Evolutionary conservation across 2,888 invertebrate species (phyloP), one percentile per base, ranked within the genome.

Genomic region (Ischnura elegans): DNA sequence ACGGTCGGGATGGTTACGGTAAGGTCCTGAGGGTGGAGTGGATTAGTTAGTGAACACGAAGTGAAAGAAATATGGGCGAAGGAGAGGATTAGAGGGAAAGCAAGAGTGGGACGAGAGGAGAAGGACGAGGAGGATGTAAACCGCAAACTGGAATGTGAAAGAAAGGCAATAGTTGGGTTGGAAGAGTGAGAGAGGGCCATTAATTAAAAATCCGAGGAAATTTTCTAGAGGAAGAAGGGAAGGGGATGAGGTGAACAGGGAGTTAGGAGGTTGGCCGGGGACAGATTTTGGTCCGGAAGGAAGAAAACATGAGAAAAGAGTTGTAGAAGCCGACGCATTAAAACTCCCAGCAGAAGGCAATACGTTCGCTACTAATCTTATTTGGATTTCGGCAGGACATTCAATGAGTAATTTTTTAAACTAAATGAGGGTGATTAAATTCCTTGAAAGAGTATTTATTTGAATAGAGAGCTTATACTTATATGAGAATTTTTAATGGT

Each of bases 181-280:
- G 25, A 36, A 76, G 36, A 76, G 76, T 29, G 76, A 36, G 36
- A 76, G 29, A 36, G 2, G 76, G 76, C 29, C 36, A 16, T 76
- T 76, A 29, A 76, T 76, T 76, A 76, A 76, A 76, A 76, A 76
- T 76, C 29, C 36, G 76, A 76, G 76, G 13, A 76, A 76, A 76
- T 29, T 76, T 36, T 10, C 25, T n/a, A 6, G 76, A 3, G 36
- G 25, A 36, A 3, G 16, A 3, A 36, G 61, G 61, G 2, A 61
- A 36, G 36, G 36, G 29, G 36, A 29, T 36, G 76, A 29, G 76
- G 76, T 76, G 1, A 76, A 29, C 76, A 36, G 29, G 76, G 36
- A 76, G 76, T 5, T 10, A 13, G 36, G 76, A 2, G 36, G 76
- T 29, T 6, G 36, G 76, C n/a, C 10, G 29, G 1, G 25, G 25